Percentiles rank a stretch among this genome's conserved stretches.
These are phyloP conservation scores for Heliconius eleuchia DNA, from an alignment of 1,140 invertebrate species.

Conservation along the genomic window DNA sequence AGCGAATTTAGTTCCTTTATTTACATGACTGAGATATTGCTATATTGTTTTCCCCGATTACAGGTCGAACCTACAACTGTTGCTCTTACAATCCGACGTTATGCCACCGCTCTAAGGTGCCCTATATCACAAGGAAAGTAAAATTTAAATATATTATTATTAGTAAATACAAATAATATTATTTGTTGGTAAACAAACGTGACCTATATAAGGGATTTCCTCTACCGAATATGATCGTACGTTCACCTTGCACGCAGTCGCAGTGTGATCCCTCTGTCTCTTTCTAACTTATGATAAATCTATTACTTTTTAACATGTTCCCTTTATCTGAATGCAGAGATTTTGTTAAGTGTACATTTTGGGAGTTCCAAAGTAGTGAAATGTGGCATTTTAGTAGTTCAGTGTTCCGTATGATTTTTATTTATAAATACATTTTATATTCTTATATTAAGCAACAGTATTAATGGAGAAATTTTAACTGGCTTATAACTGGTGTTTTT, in stretches of 20 bases:
- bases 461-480: too few relatives aligned
- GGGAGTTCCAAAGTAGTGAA: neutral
- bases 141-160: neutral
- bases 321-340: neutral
- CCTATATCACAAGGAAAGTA: too few relatives aligned
- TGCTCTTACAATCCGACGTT: too few relatives aligned
- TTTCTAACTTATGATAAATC: slow-evolving; percentile 13
- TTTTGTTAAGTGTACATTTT: neutral
- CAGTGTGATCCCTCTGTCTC: slow-evolving; percentile 32
- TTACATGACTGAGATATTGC: too few relatives aligned
- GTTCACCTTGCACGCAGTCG: slow-evolving; percentile 34
- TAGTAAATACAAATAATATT: neutral
- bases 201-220: slow-evolving; percentile 30
- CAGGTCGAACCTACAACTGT: too few relatives aligned
- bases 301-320: slow-evolving; percentile 2
- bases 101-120: too few relatives aligned
- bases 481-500: too few relatives aligned
- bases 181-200: slow-evolving; percentile 33
- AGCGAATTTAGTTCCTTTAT: too few relatives aligned
- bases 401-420: neutral
- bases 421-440: too few relatives aligned
- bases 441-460: too few relatives aligned
- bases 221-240: slow-evolving; percentile 25
- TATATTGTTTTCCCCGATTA: too few relatives aligned
- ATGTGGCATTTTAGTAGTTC: neutral